A percentile compares a stretch with the other conserved stretches of the same genome.
Conservation (phyloP, 2,113 vertebrate genomes). For the Salminus brasiliensis region DNA sequence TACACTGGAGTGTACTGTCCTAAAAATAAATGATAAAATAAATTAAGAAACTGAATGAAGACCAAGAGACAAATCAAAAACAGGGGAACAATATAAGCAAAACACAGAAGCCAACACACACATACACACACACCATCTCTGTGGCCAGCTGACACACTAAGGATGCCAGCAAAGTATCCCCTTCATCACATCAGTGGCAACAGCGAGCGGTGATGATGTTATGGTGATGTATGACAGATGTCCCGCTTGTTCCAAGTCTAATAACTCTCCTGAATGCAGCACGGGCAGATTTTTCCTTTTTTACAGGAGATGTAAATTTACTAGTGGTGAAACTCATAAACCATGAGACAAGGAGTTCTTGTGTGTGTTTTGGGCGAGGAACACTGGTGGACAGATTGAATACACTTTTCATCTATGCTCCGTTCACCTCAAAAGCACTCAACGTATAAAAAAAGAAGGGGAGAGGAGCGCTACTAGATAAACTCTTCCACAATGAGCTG, state of each 20-base stretch:
- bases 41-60: neutral
- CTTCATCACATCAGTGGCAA: slow-evolving; percentile 54
- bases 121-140: slow-evolving; percentile 35
- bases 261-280: slow-evolving; percentile 39
- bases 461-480: neutral
- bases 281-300: slow-evolving; percentile 46
- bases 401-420: slow-evolving; percentile 8
- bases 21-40: neutral
- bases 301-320: slow-evolving; percentile 41
- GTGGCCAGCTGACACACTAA: slow-evolving; percentile 54
- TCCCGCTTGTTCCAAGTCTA: slow-evolving; percentile 42
- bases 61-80: slow-evolving; percentile 5
- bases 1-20: neutral
- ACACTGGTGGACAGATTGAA: slow-evolving; percentile 1
- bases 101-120: slow-evolving; percentile 2
- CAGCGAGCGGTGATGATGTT: slow-evolving; percentile 61
- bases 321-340: slow-evolving; percentile 42
- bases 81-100: neutral
- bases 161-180: slow-evolving; percentile 59
- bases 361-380: slow-evolving; percentile 11
- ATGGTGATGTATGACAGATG: slow-evolving; percentile 64
- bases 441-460: neutral
- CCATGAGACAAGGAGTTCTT: neutral
- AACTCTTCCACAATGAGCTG: neutral
- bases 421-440: slow-evolving; percentile 1